phyloP scores from a whole-genome alignment of 2,888 invertebrate species.

The Xanthostigma xanthostigma region DNA sequence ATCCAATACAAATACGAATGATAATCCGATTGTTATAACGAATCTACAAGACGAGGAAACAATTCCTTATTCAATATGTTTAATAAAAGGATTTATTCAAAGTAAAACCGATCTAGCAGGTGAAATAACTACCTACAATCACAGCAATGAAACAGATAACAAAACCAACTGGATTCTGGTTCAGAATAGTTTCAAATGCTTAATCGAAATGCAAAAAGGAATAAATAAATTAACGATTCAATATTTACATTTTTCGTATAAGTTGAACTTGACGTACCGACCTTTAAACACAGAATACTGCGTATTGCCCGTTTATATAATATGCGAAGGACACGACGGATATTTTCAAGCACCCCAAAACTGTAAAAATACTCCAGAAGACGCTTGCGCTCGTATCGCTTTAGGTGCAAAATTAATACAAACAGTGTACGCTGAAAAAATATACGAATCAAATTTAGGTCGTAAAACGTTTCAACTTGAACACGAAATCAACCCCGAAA shows the following conservation, averaged over 20 bases:
- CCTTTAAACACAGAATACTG: conserved; percentile 41
- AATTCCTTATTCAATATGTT: background rate
- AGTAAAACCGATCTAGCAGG: no score
- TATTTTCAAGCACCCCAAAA: conserved; percentile 47
- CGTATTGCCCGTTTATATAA: conserved; percentile 69
- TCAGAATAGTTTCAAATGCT: conserved; percentile 52
- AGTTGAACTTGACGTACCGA: conserved; percentile 37
- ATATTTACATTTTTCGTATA: conserved; percentile 33
- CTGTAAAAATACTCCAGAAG: conserved; percentile 41
- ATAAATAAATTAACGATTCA: conserved; percentile 45
- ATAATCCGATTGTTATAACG: background rate
- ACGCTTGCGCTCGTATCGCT: conserved; percentile 60
- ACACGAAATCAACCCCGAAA: conserved; percentile 39
- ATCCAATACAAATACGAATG: background rate
- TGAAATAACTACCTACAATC: no score
- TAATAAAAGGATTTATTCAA: background rate
- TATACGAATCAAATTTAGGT: conserved; percentile 61
- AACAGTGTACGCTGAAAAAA: conserved; percentile 73
- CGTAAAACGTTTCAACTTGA: conserved; percentile 72
- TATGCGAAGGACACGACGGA: conserved; percentile 67
- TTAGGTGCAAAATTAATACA: conserved; percentile 70
- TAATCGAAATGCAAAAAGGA: conserved; percentile 47
- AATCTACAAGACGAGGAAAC: no score
- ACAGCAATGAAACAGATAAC: conserved; percentile 22
- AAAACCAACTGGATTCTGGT: conserved; percentile 43